Percentiles rank a stretch among this genome's conserved stretches.
Evolutionary conservation across 2,113 vertebrate species (phyloP).

Genomic region (Machaerirhynchus nigripectus): DNA sequence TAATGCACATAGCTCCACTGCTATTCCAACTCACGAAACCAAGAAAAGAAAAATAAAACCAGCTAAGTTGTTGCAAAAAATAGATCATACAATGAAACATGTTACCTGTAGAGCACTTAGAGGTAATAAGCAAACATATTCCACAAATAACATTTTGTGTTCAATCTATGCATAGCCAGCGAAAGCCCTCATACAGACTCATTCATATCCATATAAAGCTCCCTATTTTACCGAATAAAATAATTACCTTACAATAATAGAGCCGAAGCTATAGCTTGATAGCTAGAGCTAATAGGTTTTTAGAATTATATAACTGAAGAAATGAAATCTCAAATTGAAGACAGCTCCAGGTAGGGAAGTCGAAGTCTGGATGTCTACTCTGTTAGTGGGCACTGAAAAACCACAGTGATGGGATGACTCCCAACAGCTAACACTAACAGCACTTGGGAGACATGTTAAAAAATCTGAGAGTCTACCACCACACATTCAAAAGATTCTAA

Average conservation of each 20-base stretch:
- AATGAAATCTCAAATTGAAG: not conserved
- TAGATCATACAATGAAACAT: not conserved
- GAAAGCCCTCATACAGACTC: not conserved
- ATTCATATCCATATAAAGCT: not conserved
- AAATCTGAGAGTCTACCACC: not conserved
- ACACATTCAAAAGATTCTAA: not conserved
- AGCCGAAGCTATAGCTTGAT: not conserved
- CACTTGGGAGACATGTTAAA: not conserved
- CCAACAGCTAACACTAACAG: too few species aligned
- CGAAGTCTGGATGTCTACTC: not conserved
- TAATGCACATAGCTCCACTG: not conserved
- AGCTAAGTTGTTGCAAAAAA: not conserved
- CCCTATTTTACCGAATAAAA: not conserved
- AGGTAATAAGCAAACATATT: not conserved
- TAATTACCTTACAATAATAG: not conserved
- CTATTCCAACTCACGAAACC: not conserved
- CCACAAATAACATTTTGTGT: not conserved
- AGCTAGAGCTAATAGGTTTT: not conserved
- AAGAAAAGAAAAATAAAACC: not conserved
- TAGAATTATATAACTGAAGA: not conserved
- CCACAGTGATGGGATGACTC: not conserved
- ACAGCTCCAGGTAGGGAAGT: not conserved
- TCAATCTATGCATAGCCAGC: not conserved
- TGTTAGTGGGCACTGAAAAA: not conserved
- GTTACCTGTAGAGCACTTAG: not conserved